These are phyloP conservation scores for Chrysodeixis includens DNA, from an alignment of 2,888 invertebrate species.

Conservation along the genomic window DNA sequence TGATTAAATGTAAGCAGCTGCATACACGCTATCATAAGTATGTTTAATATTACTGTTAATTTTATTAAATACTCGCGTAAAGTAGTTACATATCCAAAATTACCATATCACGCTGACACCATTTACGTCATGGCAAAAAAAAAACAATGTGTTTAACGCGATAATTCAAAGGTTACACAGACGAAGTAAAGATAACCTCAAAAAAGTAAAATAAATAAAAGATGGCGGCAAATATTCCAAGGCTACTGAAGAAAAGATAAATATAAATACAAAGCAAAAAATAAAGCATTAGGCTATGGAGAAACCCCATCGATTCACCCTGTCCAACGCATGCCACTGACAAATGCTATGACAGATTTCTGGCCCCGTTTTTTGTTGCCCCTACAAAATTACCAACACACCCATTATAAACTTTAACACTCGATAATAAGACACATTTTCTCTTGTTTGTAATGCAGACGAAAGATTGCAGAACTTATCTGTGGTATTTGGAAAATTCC, in stretches of 20 bases:
- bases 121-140: background rate
- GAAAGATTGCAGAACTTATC: constrained; percentile 50
- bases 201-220: constrained; percentile 12
- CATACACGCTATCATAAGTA: background rate
- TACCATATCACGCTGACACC: background rate
- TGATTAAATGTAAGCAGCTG: background rate
- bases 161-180: constrained; percentile 1
- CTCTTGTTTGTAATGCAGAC: constrained; percentile 12
- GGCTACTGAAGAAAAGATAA: constrained; percentile 46
- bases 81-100: background rate
- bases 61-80: background rate
- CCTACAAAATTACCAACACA: constrained; percentile 25
- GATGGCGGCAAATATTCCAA: constrained; percentile 16
- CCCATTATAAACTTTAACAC: constrained; percentile 25
- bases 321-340: constrained; percentile 62
- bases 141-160: background rate
- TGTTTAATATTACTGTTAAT: too few relatives aligned
- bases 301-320: constrained; percentile 61
- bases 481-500: constrained; percentile 64
- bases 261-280: constrained; percentile 50
- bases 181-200: constrained; percentile 23
- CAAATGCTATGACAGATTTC: constrained; percentile 71
- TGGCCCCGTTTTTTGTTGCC: constrained; percentile 53
- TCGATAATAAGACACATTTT: constrained; percentile 35
- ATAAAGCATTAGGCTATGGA: constrained; percentile 45